These are phyloP conservation scores for Chaunax sp. DNA, from an alignment of 2,797 vertebrate species.

Conservation along the genomic window DNA sequence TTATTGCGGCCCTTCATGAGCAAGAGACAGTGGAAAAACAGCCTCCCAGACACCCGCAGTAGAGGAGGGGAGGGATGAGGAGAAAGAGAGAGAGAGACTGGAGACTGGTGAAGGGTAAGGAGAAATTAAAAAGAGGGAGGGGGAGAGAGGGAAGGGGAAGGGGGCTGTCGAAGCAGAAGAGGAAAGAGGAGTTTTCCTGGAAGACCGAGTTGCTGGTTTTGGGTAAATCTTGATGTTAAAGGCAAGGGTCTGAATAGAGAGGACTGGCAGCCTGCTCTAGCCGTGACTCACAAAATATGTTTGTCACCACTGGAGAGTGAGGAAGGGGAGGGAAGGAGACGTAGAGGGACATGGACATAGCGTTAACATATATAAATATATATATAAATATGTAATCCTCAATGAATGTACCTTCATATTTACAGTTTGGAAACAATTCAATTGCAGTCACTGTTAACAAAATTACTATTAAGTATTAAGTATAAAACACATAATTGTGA, in stretches of 20 bases:
- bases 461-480: background rate
- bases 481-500: background rate
- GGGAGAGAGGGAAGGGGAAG: constrained; percentile 43
- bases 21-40: constrained; percentile 84
- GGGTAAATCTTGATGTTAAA: constrained; percentile 72
- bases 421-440: background rate
- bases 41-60: constrained; percentile 85
- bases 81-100: constrained; percentile 68
- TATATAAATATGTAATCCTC: constrained; percentile 14
- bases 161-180: constrained; percentile 60
- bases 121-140: constrained; percentile 62
- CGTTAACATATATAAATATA: background rate
- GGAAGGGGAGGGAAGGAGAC: constrained; percentile 67
- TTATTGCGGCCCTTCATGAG: constrained; percentile 93
- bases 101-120: constrained; percentile 65
- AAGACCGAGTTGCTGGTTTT: constrained; percentile 78
- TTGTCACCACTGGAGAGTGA: constrained; percentile 74
- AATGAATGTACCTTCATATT: background rate
- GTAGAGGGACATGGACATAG: constrained; percentile 31
- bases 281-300: constrained; percentile 84
- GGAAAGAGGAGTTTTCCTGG: constrained; percentile 78
- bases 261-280: constrained; percentile 73
- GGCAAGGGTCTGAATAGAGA: constrained; percentile 72
- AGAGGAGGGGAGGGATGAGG: constrained; percentile 77
- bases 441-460: background rate